Conservation (phyloP, 2,797 vertebrate genomes). For the Lagodon rhomboides region DNA sequence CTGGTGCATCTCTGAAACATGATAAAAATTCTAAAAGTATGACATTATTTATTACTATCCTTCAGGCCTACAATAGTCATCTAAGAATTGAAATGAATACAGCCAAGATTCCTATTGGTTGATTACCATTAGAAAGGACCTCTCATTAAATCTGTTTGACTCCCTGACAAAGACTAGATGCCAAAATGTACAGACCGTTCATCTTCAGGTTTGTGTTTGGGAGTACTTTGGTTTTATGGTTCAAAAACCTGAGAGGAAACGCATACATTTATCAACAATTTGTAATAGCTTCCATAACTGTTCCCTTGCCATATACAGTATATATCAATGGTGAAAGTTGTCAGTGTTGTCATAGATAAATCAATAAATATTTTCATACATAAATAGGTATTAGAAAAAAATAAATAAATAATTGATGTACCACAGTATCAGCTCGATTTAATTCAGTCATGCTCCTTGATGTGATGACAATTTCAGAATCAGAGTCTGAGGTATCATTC, state of each 20-base stretch:
- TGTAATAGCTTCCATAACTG: background rate
- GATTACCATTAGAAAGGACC: no score
- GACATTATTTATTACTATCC: background rate
- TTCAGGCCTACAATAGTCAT: background rate
- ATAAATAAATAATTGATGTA: background rate
- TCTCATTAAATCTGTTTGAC: background rate
- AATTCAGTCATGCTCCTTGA: slow-evolving; percentile 12
- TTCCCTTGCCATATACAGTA: slow-evolving; percentile 1
- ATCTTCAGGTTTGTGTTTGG: background rate
- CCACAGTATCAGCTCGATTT: slow-evolving; percentile 24
- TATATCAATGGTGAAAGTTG: background rate
- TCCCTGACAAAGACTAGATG: background rate
- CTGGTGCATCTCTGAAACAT: background rate
- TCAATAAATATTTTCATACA: background rate
- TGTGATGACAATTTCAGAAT: slow-evolving; percentile 22
- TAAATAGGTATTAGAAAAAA: background rate
- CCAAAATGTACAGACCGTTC: background rate
- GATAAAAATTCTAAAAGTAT: background rate
- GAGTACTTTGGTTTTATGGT: slow-evolving; percentile 5
- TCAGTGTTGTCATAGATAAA: background rate
- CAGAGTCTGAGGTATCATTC: slow-evolving; percentile 8
- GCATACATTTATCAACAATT: background rate
- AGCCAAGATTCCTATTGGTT: no score
- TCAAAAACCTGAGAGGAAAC: slow-evolving; percentile 12
- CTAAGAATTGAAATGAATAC: background rate